Percentiles rank a stretch among this genome's conserved stretches.
Conservation (phyloP, 37 sponge, comb jelly and placozoan species). For the Petrosia ficiformis region DNA sequence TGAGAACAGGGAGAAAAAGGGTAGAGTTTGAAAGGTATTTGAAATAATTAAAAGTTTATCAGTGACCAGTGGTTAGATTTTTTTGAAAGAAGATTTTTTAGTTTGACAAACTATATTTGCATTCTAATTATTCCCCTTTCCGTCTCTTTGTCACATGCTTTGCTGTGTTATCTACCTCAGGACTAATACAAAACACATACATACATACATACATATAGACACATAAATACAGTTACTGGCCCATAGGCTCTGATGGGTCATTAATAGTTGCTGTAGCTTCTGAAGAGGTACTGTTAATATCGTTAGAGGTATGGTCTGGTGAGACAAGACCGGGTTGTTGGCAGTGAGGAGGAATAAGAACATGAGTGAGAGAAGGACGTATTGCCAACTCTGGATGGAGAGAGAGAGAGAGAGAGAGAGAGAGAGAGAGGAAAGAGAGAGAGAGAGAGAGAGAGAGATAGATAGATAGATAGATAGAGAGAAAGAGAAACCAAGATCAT, state of each 20-base stretch:
- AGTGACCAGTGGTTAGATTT: too few relatives aligned
- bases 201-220: neutral
- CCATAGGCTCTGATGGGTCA: too few relatives aligned
- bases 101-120: too few relatives aligned
- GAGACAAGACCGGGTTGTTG: neutral
- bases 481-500: neutral
- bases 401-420: too few relatives aligned
- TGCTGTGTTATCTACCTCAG: too few relatives aligned
- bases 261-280: neutral
- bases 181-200: too few relatives aligned
- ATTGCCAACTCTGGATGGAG: slow-evolving; percentile 59
- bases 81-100: too few relatives aligned
- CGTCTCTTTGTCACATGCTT: neutral
- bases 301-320: neutral
- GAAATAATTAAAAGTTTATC: too few relatives aligned
- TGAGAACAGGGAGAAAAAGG: neutral
- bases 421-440: too few relatives aligned
- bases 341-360: slow-evolving; percentile 46
- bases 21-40: neutral
- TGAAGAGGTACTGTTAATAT: neutral
- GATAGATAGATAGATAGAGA: too few relatives aligned
- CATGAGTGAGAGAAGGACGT: slow-evolving; percentile 49
- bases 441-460: too few relatives aligned
- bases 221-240: neutral
- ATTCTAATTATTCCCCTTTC: too few relatives aligned